These are phyloP conservation scores for Aythya baeri DNA, from an alignment of 2,113 vertebrate species.

Conservation along the genomic window DNA sequence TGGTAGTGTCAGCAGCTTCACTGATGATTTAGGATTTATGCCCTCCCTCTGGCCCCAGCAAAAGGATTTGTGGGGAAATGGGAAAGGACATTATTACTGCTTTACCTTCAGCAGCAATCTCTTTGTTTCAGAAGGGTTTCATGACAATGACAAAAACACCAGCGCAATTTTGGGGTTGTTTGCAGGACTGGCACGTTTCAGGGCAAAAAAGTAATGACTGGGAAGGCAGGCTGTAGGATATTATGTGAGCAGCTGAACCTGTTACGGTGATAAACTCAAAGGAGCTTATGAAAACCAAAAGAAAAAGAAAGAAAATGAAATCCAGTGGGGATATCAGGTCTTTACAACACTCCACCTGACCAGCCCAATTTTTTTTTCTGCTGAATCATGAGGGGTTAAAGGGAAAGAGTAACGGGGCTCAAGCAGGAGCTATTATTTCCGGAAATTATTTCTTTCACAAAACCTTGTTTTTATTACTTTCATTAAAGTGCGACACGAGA, in stretches of 20 bases:
- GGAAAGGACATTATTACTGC: rapidly evolving
- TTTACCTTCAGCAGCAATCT: not conserved
- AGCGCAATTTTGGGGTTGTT: rapidly evolving
- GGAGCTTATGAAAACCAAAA: not conserved
- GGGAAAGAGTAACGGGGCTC: not conserved
- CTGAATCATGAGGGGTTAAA: not conserved
- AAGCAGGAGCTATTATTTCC: not conserved
- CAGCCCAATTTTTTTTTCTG: not conserved
- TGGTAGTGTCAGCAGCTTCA: too few species aligned
- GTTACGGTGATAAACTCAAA: not conserved
- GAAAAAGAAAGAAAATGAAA: not conserved
- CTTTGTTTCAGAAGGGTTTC: rapidly evolving
- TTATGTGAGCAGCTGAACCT: too few species aligned
- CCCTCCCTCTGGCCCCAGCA: not conserved
- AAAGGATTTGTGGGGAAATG: rapidly evolving
- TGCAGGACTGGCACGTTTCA: rapidly evolving
- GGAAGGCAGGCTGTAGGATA: not conserved
- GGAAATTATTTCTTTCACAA: not conserved
- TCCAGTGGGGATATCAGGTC: rapidly evolving
- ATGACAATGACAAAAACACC: rapidly evolving
- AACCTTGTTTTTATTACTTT: not conserved
- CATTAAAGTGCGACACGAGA: not conserved
- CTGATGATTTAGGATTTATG: too few species aligned
- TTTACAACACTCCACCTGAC: not conserved
- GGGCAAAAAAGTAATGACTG: not conserved